Evolutionary conservation across 2,888 invertebrate species (phyloP).

Genomic region (Macrosoma leucophasiata): DNA sequence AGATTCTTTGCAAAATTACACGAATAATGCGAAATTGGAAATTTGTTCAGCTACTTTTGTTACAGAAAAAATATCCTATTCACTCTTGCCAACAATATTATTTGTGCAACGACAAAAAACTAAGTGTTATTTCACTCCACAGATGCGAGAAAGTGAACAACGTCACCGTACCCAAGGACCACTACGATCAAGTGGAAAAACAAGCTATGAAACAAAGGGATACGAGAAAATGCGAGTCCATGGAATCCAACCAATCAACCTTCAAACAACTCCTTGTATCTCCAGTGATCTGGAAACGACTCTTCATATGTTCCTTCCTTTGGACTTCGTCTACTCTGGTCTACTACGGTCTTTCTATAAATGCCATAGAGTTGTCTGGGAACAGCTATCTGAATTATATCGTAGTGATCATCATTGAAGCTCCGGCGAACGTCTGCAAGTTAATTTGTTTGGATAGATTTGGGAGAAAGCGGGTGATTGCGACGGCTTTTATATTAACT

Average conservation of each 20-base stretch:
- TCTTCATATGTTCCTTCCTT: slow-evolving; percentile 81
- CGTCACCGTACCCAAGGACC: slow-evolving; percentile 60
- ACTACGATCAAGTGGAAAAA: slow-evolving; percentile 62
- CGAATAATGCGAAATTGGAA: too few relatives aligned
- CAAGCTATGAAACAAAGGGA: slow-evolving; percentile 59
- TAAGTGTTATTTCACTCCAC: too few relatives aligned
- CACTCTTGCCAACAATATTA: too few relatives aligned
- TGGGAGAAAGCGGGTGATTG: slow-evolving; percentile 79
- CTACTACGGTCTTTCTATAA: slow-evolving; percentile 87
- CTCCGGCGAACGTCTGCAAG: slow-evolving; percentile 83
- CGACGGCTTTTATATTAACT: slow-evolving; percentile 77
- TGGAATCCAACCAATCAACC: slow-evolving; percentile 50
- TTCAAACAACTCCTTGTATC: slow-evolving; percentile 61
- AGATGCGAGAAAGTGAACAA: slow-evolving; percentile 79
- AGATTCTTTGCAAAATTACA: too few relatives aligned
- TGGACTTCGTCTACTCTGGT: slow-evolving; percentile 87
- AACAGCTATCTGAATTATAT: slow-evolving; percentile 87
- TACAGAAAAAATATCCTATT: too few relatives aligned
- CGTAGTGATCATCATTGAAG: slow-evolving; percentile 77
- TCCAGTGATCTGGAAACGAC: slow-evolving; percentile 72
- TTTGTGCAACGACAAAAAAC: too few relatives aligned
- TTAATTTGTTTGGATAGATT: slow-evolving; percentile 78
- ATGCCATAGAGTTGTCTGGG: slow-evolving; percentile 84
- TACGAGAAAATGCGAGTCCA: slow-evolving; percentile 49
- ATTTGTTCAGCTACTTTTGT: too few relatives aligned